Evolutionary conservation across 2,113 vertebrate genomes (phyloP).

Genomic region (Pagrus major): DNA sequence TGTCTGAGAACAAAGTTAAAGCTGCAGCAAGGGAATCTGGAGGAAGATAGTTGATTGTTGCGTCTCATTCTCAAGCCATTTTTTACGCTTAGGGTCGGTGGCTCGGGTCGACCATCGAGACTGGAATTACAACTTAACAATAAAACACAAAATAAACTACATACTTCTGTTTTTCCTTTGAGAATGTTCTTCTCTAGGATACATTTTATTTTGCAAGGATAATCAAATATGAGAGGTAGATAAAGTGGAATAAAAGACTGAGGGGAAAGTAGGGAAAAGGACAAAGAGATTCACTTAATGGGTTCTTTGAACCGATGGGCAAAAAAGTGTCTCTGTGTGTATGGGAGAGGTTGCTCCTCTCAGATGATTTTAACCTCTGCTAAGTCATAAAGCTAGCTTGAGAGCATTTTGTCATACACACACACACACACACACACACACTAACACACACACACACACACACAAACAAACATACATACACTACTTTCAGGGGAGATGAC

Average conservation of each 20-base stretch:
- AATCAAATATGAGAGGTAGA: background rate
- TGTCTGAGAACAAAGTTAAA: no score
- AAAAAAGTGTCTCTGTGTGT: background rate
- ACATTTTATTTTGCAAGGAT: background rate
- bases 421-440: constrained; percentile 9
- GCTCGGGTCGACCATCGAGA: no score
- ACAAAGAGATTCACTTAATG: background rate
- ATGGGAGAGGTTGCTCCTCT: background rate
- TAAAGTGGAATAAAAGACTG: constrained; percentile 1
- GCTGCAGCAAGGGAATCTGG: no score
- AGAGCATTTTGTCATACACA: background rate
- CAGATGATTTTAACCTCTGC: background rate
- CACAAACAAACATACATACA: constrained; percentile 14
- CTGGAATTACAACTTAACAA: background rate
- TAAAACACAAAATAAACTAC: background rate
- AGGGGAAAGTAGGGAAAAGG: background rate
- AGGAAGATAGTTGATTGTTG: no score
- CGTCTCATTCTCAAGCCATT: no score
- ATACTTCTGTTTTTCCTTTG: background rate
- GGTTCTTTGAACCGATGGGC: background rate
- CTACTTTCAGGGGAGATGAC: constrained; percentile 28
- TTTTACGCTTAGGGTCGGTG: no score
- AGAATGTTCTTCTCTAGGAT: background rate
- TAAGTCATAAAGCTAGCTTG: background rate
- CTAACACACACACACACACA: constrained; percentile 9